Base-by-base conservation (phyloP, 2,888 invertebrate genomes). In the Philhelius pedissequus region DNA sequence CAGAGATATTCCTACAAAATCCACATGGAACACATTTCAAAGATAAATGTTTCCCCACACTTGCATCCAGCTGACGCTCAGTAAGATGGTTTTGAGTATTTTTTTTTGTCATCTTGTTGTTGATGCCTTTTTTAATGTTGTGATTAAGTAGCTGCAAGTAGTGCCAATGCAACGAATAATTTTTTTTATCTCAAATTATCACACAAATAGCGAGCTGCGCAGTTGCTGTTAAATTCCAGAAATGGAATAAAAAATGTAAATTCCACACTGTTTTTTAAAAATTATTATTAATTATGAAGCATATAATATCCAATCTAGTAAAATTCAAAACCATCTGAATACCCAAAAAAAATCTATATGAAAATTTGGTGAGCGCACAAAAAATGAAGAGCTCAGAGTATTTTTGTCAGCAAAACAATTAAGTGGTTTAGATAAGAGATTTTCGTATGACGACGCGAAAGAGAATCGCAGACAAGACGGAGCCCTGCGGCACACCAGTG, bases 1-100 rank as follows among this genome's bases (percentile, higher is more conserved):
- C 38, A 43, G 27, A 43, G 48, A 50, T 35, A 71, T 40, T 43
- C 43, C 62, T 13, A 43, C 62, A 62, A 62, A 13, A 62, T 62
- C 62, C 62, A 62, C 43, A 62, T 43, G 62, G 27, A 62, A 62
- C 15, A 62, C 43, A 62, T 62, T 38, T 18, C 13, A 30, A 43
- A 62, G 27, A 62, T 30, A 62, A 62, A 62, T 62, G 62, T 43
- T 43, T 62, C 18, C 62, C 43, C 43, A 27, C 43, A 27, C 11
- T 32, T 27, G 62, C 62, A 58, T 32, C 13, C 45, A 35, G 35
- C n/a, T 35, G n/a, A n/a, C n/a, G n/a, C n/a, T n/a, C 25, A 25
- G n/a, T 13, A 43, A 27, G 52, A 20, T 0, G 54, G 54, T 56
- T 56, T 54, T 32, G 20, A 20, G 54, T 32, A 20, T 20, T 32